Evolutionary conservation across 2,797 vertebrate species (phyloP).

Genomic region (Tauraco hartlaubi): DNA sequence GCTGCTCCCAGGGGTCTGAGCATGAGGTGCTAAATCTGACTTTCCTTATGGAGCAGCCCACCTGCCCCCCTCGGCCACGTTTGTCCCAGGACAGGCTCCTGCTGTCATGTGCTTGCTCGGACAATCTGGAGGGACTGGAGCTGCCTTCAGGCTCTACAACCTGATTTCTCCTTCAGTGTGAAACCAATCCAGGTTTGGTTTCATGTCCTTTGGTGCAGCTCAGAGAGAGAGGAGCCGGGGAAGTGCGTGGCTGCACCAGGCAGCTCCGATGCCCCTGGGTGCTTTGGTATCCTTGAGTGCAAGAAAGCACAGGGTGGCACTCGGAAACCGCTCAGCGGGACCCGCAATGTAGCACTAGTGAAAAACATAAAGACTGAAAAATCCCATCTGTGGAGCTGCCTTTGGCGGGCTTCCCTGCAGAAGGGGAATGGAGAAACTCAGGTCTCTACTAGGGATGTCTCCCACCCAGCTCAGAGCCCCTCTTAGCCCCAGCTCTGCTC

Average conservation of each 20-base stretch:
- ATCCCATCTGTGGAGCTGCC: neutral
- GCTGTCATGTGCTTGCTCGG: neutral
- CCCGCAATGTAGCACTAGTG: accelerated
- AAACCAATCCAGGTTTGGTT: accelerated
- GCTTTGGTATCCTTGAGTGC: neutral
- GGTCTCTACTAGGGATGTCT: accelerated
- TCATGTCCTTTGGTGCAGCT: neutral
- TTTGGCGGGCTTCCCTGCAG: neutral
- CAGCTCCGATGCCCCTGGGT: neutral
- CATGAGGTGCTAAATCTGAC: neutral
- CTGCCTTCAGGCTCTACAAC: neutral
- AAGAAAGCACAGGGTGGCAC: neutral
- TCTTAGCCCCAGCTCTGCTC: neutral
- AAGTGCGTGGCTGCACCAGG: neutral
- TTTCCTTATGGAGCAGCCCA: neutral
- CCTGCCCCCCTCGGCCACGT: accelerated
- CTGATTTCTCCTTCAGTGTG: neutral
- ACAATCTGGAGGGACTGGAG: neutral
- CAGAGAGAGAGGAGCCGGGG: neutral
- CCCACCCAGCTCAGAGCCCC: neutral
- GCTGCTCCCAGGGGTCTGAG: neutral
- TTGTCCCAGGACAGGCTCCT: neutral
- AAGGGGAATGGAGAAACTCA: neutral
- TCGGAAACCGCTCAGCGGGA: accelerated
- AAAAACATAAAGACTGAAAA: neutral